Evolutionary conservation across 2,888 invertebrate genomes (phyloP).

Genomic region (Chalcis sispes): DNA sequence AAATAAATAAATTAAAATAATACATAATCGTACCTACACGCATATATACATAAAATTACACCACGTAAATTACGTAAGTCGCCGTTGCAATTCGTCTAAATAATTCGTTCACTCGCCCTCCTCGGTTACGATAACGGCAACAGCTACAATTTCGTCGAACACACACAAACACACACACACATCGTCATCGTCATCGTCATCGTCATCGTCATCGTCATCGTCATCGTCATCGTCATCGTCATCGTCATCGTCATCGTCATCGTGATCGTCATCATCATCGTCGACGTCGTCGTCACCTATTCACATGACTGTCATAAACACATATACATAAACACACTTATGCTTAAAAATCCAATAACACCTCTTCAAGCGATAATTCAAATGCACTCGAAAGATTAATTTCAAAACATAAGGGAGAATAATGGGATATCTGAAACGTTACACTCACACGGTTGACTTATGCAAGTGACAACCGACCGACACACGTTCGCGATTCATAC

Average conservation of each 20-base stretch:
- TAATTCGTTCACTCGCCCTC: constrained; percentile 11
- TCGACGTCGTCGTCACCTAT: too few relatives aligned
- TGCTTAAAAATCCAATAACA: background rate
- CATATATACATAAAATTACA: background rate
- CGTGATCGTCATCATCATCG: background rate
- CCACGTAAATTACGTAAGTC: background rate
- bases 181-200: too few relatives aligned
- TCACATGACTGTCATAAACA: background rate
- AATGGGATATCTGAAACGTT: background rate
- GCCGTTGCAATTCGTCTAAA: constrained; percentile 10
- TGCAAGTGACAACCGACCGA: background rate
- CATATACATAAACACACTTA: background rate
- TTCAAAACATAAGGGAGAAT: background rate
- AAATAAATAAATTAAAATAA: too few relatives aligned
- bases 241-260: too few relatives aligned
- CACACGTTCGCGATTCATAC: background rate
- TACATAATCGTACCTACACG: background rate
- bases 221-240: background rate
- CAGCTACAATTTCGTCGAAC: background rate
- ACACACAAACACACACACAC: background rate
- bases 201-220: too few relatives aligned
- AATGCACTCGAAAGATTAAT: too few relatives aligned
- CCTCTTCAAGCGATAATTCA: too few relatives aligned
- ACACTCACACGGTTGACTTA: background rate
- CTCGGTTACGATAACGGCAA: constrained; percentile 4